Percentiles rank a stretch among this genome's conserved stretches.
Evolutionary conservation across 2,797 vertebrate species (phyloP).

Genomic region (Amblyraja radiata): DNA sequence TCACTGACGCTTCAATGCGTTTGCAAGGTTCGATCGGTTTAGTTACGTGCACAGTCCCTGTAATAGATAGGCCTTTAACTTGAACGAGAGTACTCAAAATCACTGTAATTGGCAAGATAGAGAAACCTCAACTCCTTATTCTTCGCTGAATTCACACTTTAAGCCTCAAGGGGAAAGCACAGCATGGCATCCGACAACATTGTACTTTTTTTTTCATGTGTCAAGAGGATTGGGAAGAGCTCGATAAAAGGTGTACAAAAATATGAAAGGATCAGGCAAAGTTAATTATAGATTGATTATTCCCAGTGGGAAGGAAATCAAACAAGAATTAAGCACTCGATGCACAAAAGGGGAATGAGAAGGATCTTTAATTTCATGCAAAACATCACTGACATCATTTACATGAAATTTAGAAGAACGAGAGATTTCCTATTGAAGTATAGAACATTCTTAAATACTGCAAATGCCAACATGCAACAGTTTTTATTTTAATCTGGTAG

Average conservation of each 20-base stretch:
- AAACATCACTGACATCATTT: not conserved
- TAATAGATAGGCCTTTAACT: not conserved
- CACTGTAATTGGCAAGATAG: not conserved
- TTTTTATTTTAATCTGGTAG: too few relatives aligned
- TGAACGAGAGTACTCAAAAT: not conserved
- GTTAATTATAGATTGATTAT: not conserved
- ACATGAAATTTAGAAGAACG: too few relatives aligned
- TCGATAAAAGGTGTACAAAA: not conserved
- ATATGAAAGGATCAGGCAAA: not conserved
- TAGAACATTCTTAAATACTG: too few relatives aligned
- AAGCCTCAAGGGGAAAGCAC: not conserved
- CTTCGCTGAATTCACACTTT: not conserved
- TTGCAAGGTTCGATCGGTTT: not conserved
- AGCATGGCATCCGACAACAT: not conserved
- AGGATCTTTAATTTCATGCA: not conserved
- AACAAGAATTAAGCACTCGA: not conserved
- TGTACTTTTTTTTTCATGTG: not conserved
- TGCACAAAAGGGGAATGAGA: not conserved
- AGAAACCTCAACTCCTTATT: not conserved
- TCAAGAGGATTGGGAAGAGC: not conserved
- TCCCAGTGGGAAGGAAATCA: not conserved
- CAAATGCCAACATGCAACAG: too few relatives aligned
- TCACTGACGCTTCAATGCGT: not conserved
- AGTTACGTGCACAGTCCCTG: not conserved
- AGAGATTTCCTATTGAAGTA: too few relatives aligned